phyloP scores from a whole-genome alignment of 2,888 invertebrate species.

The Diadegma fenestrale region DNA sequence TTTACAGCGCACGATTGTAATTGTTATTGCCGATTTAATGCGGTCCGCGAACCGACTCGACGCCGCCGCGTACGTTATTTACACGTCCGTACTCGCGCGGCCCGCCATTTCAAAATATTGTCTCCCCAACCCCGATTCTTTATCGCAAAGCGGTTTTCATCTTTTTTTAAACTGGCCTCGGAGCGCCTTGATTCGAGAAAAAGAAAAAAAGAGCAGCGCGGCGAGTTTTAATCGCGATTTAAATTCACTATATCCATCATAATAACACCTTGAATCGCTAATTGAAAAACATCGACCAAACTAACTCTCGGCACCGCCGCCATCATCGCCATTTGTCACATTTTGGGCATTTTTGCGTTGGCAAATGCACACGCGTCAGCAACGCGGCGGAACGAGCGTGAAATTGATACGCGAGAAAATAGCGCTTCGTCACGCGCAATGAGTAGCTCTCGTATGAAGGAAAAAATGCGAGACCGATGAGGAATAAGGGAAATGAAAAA shows the following conservation, averaged over 20 bases:
- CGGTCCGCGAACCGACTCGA: too few species aligned
- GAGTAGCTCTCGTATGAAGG: constrained; percentile 4
- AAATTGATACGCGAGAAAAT: constrained; percentile 52
- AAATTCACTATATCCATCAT: too few species aligned
- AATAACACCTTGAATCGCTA: too few species aligned
- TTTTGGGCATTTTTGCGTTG: not conserved
- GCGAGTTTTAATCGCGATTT: too few species aligned
- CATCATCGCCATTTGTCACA: too few species aligned
- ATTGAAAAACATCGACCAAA: too few species aligned
- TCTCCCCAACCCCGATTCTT: too few species aligned
- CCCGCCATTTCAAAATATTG: not conserved
- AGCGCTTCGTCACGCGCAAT: constrained; percentile 19
- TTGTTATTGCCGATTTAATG: constrained; percentile 68
- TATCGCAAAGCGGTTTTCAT: too few species aligned
- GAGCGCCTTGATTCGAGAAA: too few species aligned
- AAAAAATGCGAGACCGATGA: not conserved
- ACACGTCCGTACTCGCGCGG: not conserved
- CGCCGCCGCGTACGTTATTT: constrained; percentile 12
- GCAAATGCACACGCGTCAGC: constrained; percentile 1
- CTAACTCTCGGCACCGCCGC: too few species aligned
- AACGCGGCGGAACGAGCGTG: constrained; percentile 59
- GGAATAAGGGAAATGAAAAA: not conserved
- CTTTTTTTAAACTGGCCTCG: too few species aligned
- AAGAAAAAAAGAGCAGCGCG: too few species aligned
- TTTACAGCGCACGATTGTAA: constrained; percentile 62